Evolutionary conservation across 2,888 invertebrate species (phyloP).

Genomic region (Perithous albicinctus): DNA sequence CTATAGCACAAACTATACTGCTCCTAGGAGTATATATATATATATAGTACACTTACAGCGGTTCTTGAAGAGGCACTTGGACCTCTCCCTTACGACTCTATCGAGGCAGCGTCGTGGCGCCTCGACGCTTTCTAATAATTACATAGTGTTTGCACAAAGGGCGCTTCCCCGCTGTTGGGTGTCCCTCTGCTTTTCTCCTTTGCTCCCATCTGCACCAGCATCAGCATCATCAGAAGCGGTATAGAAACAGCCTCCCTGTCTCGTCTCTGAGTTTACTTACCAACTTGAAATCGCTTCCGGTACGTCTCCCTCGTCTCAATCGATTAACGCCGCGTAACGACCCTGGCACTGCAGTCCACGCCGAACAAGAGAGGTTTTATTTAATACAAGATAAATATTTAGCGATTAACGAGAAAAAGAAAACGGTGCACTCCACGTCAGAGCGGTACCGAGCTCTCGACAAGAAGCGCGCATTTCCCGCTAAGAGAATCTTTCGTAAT

Average conservation of each 20-base stretch:
- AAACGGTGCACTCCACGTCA: background rate
- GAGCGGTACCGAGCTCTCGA: background rate
- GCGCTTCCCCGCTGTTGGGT: slow-evolving; percentile 19
- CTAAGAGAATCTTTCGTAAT: slow-evolving; percentile 14
- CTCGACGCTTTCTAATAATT: slow-evolving; percentile 58
- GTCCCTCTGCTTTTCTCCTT: background rate
- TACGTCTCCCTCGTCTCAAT: slow-evolving; percentile 34
- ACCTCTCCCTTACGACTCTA: slow-evolving; percentile 50
- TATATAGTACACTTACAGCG: slow-evolving; percentile 58
- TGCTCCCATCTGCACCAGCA: background rate
- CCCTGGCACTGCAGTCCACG: background rate
- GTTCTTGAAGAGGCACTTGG: slow-evolving; percentile 72
- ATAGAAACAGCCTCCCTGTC: slow-evolving; percentile 12
- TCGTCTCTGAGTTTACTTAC: slow-evolving; percentile 48
- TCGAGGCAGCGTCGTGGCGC: slow-evolving; percentile 39
- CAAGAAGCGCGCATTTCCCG: background rate
- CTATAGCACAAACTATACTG: slow-evolving; percentile 18
- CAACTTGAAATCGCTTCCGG: slow-evolving; percentile 54
- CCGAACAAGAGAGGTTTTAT: background rate
- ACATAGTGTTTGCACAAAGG: slow-evolving; percentile 62
- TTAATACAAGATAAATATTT: slow-evolving; percentile 43
- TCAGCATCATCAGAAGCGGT: background rate
- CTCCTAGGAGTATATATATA: too few relatives aligned
- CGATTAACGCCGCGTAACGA: slow-evolving; percentile 48
- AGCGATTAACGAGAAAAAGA: slow-evolving; percentile 35